These are phyloP conservation scores for Aplysia californica DNA, from an alignment of 1,140 invertebrate species.

Conservation along the genomic window DNA sequence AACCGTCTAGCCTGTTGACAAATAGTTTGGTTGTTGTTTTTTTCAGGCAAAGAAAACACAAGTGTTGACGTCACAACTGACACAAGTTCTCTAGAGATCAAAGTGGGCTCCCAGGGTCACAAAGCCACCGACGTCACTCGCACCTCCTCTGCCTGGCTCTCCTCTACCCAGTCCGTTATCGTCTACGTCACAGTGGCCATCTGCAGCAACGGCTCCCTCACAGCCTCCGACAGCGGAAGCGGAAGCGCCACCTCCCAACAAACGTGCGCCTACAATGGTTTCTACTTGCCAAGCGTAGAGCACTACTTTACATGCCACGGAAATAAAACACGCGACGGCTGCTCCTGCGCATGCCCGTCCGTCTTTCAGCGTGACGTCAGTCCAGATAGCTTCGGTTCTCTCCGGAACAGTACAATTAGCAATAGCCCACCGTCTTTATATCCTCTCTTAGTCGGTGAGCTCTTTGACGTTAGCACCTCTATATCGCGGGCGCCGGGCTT, in stretches of 20 bases:
- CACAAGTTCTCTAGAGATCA: not conserved
- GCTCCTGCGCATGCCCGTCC: constrained; percentile 24
- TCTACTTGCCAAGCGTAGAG: constrained; percentile 34
- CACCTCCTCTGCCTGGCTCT: constrained; percentile 15
- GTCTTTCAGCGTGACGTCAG: constrained; percentile 13
- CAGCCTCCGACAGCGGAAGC: not conserved
- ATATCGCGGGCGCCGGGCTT: not conserved
- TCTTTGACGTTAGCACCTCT: constrained; percentile 14
- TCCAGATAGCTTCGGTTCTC: not conserved
- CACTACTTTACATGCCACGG: constrained; percentile 30
- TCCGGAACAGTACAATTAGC: not conserved
- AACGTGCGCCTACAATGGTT: constrained; percentile 27
- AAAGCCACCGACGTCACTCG: not conserved
- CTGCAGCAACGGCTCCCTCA: constrained; percentile 1
- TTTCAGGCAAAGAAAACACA: constrained; percentile 18
- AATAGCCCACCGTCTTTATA: not conserved
- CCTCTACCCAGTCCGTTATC: not conserved
- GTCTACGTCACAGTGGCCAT: constrained; percentile 1
- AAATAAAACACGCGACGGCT: constrained; percentile 7
- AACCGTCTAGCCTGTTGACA: no score
- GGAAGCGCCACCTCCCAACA: not conserved
- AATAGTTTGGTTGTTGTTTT: not conserved
- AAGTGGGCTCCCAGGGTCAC: not conserved
- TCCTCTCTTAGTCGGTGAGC: not conserved
- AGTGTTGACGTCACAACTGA: not conserved